Base-by-base conservation (phyloP, 2,797 vertebrate species). In the Atherinosoma microstoma region DNA sequence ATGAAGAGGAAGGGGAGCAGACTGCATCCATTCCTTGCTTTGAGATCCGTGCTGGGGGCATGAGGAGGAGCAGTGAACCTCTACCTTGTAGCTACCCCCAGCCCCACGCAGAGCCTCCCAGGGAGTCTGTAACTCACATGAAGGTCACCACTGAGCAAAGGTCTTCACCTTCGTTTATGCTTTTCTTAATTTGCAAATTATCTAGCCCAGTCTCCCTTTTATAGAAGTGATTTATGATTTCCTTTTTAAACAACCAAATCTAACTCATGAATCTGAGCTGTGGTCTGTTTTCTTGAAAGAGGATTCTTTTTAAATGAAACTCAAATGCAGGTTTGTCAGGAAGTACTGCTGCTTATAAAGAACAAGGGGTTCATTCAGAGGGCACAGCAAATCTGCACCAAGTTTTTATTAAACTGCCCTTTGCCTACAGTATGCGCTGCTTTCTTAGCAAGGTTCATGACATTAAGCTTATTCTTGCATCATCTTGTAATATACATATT, bases 51-150 rank as follows among this genome's bases (percentile, higher is more conserved):
- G 36, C 79, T 22, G 75, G 57, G 3, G 71, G 65, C 49, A 8
- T 71, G 56, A 89, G 90, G 75, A 88, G 90, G 79, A 90, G 80
- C 79, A 91, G 90, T 83, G 89, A 82, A 45, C 87, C 85, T 67
- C 69, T 80, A 58, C 61, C 61, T 66, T 73, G 62, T 83, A 76
- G 58, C 77, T 67, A 74, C 81, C 70, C 61, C 59, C 78, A 40
- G 35, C 62, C 82, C 57, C 60, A 29, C 16, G 65, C 83, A 64
- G 78, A 84, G 22, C 20, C 84, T 66, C 68, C 51, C 67, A 42
- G n/a, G 30, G 73, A 87, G 61, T 70, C 71, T 24, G 24, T 79
- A 12, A 60, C 74, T 61, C 82, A 57, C 16, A 89, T 51, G 83
- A 80, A 2, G 45, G 80, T 84, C 85, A 66, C 84, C 69, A 73